Evolutionary conservation across 2,113 vertebrate species (phyloP).

Genomic region (Mustela lutreola): DNA sequence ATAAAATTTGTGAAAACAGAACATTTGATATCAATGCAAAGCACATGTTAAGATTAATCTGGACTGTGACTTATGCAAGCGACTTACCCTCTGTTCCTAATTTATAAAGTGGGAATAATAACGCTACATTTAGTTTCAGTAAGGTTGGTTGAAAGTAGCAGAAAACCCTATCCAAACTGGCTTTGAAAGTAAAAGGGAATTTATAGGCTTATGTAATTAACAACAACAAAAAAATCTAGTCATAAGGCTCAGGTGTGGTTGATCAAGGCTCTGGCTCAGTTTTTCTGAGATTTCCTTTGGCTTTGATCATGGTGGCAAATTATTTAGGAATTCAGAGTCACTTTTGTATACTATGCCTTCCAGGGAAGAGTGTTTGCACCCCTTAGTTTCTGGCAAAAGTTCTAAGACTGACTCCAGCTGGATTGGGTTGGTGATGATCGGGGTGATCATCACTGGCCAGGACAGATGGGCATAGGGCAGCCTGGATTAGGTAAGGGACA

Average conservation of each 20-base stretch:
- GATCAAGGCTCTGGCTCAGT: not conserved
- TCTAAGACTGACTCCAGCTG: not conserved
- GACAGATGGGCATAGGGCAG: not conserved
- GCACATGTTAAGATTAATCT: not conserved
- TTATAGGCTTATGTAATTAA: not conserved
- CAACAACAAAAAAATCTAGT: not conserved
- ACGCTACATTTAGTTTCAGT: not conserved
- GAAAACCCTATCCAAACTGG: not conserved
- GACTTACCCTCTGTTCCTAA: not conserved
- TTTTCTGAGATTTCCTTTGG: not conserved
- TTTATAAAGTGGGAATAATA: not conserved
- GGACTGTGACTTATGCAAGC: not conserved
- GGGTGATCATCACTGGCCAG: not conserved
- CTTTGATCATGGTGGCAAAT: not conserved
- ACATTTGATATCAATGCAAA: not conserved
- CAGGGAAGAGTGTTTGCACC: not conserved
- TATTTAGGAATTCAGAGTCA: not conserved
- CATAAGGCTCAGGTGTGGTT: not conserved
- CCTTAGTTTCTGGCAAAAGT: not conserved
- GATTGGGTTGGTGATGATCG: too few species aligned
- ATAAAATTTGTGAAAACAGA: not conserved
- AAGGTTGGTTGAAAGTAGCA: not conserved
- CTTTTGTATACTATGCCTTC: not conserved
- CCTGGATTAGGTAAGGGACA: not conserved
- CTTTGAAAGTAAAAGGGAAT: not conserved